Evolutionary conservation across 2,113 vertebrate species (phyloP).

Genomic region (Scomber scombrus): DNA sequence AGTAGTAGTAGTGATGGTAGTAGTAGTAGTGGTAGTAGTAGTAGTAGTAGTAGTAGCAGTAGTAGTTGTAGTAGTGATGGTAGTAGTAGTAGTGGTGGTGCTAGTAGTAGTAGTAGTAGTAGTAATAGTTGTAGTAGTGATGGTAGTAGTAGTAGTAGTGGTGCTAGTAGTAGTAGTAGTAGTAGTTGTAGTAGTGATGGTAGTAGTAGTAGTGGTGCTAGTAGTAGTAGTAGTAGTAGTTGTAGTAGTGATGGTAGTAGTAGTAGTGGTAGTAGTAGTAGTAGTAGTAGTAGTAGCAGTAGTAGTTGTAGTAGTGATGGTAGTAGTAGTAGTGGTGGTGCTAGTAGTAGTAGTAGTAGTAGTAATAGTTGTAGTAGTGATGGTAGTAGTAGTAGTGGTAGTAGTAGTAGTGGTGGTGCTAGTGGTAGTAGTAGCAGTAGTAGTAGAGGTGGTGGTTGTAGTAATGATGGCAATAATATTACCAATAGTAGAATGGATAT

Average conservation of each 20-base stretch:
- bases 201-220: neutral
- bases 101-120: too few species aligned
- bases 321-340: too few species aligned
- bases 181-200: neutral
- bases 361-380: too few species aligned
- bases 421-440: neutral
- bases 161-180: neutral
- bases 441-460: neutral
- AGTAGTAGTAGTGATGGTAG: too few species aligned
- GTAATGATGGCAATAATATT: neutral
- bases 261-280: neutral
- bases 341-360: too few species aligned
- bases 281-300: neutral
- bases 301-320: neutral
- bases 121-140: too few species aligned
- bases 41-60: neutral
- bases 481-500: neutral
- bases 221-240: too few species aligned
- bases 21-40: neutral
- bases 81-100: too few species aligned
- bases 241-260: too few species aligned
- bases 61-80: neutral
- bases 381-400: neutral
- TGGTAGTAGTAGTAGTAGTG: neutral
- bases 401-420: neutral